These are phyloP conservation scores for Drosophila ercepeae DNA, from an alignment of 1,140 invertebrate species.

Conservation along the genomic window DNA sequence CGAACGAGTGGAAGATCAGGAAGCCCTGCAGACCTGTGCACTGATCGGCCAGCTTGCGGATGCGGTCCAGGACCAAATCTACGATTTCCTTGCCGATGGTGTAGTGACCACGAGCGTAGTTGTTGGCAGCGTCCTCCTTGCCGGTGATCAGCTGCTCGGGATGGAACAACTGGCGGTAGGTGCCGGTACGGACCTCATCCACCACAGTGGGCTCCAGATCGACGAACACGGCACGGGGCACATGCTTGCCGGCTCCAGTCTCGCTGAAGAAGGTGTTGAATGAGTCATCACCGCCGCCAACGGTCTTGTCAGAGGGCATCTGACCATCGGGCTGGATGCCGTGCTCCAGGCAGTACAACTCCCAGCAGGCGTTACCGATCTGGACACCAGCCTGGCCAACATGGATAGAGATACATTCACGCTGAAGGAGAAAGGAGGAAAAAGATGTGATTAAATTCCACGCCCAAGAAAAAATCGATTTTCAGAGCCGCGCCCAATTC, in stretches of 20 bases:
- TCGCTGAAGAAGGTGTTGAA: constrained; percentile 96
- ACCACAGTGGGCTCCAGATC: constrained; percentile 95
- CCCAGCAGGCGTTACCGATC: constrained; percentile 90
- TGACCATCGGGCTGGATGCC: constrained; percentile 90
- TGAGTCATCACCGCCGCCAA: constrained; percentile 89
- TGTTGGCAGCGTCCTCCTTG: constrained; percentile 95
- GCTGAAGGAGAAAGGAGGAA: constrained; percentile 57
- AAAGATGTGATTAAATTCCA: constrained; percentile 17
- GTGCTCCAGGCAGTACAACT: constrained; percentile 88
- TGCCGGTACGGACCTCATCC: constrained; percentile 93
- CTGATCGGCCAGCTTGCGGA: constrained; percentile 93
- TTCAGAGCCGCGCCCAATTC: constrained; percentile 49
- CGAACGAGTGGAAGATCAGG: constrained; percentile 95
- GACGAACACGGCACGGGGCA: constrained; percentile 93
- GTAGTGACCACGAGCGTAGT: constrained; percentile 95
- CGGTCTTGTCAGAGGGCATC: constrained; percentile 91
- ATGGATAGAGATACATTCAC: constrained; percentile 87
- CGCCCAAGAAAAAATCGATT: constrained; percentile 53
- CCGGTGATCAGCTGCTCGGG: constrained; percentile 94
- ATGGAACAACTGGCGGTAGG: constrained; percentile 93
- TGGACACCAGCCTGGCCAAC: constrained; percentile 91
- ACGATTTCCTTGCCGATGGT: constrained; percentile 96
- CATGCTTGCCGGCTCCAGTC: constrained; percentile 94
- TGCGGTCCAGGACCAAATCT: constrained; percentile 90
- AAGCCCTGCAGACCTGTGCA: constrained; percentile 95